Evolutionary conservation across 2,797 vertebrate genomes (phyloP).

Genomic region (Falco columbarius): DNA sequence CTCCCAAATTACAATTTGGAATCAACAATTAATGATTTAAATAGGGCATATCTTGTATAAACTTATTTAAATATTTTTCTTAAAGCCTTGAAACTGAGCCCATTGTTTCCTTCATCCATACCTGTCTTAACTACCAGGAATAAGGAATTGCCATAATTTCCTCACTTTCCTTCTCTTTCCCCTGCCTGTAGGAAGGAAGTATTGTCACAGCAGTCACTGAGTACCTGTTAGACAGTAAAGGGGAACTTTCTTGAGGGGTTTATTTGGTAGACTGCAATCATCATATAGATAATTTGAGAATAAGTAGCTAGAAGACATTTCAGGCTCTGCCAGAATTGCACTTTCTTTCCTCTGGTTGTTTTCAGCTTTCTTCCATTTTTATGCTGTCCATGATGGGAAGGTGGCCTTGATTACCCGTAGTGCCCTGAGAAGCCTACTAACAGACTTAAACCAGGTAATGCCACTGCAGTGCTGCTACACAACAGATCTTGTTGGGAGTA

Average conservation of each 20-base stretch:
- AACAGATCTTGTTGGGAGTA: neutral
- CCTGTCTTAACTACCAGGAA: neutral
- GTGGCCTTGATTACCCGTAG: constrained; percentile 71
- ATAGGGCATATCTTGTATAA: neutral
- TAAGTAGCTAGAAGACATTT: neutral
- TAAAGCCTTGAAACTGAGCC: neutral
- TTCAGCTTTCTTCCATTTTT: constrained; percentile 82
- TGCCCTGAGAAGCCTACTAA: constrained; percentile 80
- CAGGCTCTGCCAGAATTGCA: neutral
- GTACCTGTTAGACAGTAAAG: neutral
- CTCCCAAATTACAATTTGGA: neutral
- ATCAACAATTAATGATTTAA: neutral
- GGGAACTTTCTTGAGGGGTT: neutral
- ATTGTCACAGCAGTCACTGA: neutral
- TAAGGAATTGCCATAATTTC: neutral
- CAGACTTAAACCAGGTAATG: constrained; percentile 85
- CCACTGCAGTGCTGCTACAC: neutral
- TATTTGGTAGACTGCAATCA: neutral
- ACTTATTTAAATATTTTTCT: neutral
- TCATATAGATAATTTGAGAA: neutral
- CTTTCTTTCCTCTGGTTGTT: neutral
- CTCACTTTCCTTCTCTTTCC: neutral
- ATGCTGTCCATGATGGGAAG: constrained; percentile 52
- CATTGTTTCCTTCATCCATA: neutral
- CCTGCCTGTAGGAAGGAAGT: neutral